Evolutionary conservation across 2,888 invertebrate genomes (phyloP).

Genomic region (Xanthia togata): DNA sequence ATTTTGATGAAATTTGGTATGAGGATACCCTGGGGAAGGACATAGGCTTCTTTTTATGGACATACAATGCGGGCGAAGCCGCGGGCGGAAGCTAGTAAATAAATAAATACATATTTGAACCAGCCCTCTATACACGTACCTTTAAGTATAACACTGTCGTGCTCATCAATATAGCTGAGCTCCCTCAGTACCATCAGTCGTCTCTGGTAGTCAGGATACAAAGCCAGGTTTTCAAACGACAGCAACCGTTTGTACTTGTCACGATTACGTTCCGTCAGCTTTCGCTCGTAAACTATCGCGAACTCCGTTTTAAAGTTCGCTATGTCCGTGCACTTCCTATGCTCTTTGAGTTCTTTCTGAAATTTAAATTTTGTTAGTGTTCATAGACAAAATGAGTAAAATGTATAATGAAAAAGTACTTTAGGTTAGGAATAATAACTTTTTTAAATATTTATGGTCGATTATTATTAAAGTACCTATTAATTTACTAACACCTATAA

Average conservation of each 20-base stretch:
- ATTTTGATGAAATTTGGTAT: too few species aligned
- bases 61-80: too few species aligned
- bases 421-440: too few species aligned
- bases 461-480: too few species aligned
- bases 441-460: too few species aligned
- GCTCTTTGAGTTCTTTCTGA: constrained; percentile 85
- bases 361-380: constrained; percentile 47
- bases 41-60: too few species aligned
- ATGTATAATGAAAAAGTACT: too few species aligned
- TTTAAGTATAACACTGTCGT: constrained; percentile 86
- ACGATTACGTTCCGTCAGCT: constrained; percentile 92
- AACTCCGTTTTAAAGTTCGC: constrained; percentile 95
- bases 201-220: constrained; percentile 97
- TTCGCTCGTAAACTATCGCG: constrained; percentile 93
- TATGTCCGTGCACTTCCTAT: constrained; percentile 92
- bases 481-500: too few species aligned
- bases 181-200: constrained; percentile 94
- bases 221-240: constrained; percentile 95
- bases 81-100: background rate
- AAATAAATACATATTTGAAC: background rate
- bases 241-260: constrained; percentile 93
- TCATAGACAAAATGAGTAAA: too few species aligned
- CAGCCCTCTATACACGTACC: constrained; percentile 64
- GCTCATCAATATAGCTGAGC: constrained; percentile 92
- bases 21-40: too few species aligned